Conservation (phyloP, 2,113 vertebrate species). For the Crotalus tigris region DNA sequence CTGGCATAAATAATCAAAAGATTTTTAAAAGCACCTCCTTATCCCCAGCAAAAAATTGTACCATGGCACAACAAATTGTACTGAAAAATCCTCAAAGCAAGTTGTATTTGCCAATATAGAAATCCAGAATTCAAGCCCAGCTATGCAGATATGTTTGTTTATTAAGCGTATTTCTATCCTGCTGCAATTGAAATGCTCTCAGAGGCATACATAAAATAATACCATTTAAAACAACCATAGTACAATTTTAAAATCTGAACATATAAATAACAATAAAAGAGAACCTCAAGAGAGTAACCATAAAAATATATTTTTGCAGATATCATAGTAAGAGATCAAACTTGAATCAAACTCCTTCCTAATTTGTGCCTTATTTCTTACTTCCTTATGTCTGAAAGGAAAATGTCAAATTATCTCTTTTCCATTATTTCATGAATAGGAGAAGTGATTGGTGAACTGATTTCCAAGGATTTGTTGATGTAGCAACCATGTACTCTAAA, state of each 20-base stretch:
- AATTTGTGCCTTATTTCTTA: neutral
- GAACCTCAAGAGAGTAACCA: neutral
- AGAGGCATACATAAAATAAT: neutral
- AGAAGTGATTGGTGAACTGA: neutral
- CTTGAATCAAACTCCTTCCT: neutral
- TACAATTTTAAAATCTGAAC: neutral
- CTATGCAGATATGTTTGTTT: neutral
- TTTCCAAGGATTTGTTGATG: neutral
- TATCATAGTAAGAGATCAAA: neutral
- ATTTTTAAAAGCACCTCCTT: neutral
- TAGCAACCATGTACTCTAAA: neutral
- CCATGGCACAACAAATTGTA: neutral
- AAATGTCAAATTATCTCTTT: neutral
- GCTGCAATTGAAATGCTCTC: neutral
- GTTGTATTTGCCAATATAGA: neutral
- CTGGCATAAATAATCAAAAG: neutral
- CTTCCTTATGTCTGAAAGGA: neutral
- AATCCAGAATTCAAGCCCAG: constrained; percentile 1
- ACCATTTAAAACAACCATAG: neutral
- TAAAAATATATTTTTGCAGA: neutral
- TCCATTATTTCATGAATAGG: neutral
- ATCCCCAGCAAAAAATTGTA: neutral
- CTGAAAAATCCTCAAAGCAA: neutral
- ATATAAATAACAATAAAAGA: neutral
- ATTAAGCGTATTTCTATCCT: neutral